Conservation (phyloP, 2,113 vertebrate species). For the Herpetotheres cachinnans region DNA sequence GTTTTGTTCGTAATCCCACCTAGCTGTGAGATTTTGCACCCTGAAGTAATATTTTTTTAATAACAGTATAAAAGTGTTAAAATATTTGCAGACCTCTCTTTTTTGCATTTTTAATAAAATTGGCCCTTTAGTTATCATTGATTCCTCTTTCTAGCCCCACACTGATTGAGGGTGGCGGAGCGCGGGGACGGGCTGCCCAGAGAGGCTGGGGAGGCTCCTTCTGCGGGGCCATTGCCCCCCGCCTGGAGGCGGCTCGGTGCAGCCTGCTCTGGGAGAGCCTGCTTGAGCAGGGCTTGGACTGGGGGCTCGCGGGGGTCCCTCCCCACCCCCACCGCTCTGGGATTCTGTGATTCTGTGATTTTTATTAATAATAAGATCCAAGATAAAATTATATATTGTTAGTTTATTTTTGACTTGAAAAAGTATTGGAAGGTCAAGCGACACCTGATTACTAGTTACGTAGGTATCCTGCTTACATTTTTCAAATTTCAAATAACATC, state of each 20-base stretch:
- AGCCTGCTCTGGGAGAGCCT: too few relatives aligned
- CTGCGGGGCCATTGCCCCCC: too few relatives aligned
- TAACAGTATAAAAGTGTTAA: neutral
- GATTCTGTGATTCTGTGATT: too few relatives aligned
- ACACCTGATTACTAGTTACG: neutral
- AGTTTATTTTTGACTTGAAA: neutral
- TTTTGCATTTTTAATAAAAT: neutral
- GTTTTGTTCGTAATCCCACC: neutral
- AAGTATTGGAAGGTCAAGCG: neutral
- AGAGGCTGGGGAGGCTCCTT: too few relatives aligned
- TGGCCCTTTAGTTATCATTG: neutral
- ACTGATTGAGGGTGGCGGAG: too few relatives aligned
- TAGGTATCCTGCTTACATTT: neutral
- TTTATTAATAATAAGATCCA: neutral
- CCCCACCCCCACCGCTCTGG: too few relatives aligned
- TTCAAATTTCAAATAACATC: neutral
- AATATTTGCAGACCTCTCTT: neutral
- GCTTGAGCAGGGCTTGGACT: too few relatives aligned
- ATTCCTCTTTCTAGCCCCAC: neutral
- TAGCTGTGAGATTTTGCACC: neutral
- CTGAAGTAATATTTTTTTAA: neutral
- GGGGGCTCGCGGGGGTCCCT: too few relatives aligned
- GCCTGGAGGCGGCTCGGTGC: too few relatives aligned
- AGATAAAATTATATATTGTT: neutral
- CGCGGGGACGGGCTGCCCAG: too few relatives aligned